These are phyloP conservation scores for Takifugu flavidus DNA, from an alignment of 2,113 vertebrate species.

Conservation along the genomic window DNA sequence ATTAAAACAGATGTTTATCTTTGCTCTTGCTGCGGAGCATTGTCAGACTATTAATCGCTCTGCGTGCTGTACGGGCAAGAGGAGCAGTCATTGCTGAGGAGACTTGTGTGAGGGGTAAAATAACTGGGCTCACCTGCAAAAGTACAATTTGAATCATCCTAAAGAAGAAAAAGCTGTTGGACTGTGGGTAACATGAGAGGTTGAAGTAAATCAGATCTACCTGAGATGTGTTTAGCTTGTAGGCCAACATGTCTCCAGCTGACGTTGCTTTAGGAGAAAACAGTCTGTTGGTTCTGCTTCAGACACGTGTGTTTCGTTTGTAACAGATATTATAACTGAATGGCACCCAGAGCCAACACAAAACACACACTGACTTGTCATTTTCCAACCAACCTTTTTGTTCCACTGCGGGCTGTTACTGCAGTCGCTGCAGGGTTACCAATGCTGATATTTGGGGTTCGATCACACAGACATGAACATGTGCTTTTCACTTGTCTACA, in stretches of 20 bases:
- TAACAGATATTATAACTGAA: constrained; percentile 41
- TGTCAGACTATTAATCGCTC: too few relatives aligned
- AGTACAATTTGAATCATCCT: too few relatives aligned
- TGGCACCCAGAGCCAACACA: constrained; percentile 39
- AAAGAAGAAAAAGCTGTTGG: too few relatives aligned
- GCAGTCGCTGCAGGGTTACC: constrained; percentile 29
- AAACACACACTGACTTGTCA: constrained; percentile 39
- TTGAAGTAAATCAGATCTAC: background rate
- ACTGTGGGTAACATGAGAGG: too few relatives aligned
- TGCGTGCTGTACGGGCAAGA: too few relatives aligned
- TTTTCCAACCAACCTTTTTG: constrained; percentile 15
- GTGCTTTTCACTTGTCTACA: background rate
- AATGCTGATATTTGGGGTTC: constrained; percentile 23
- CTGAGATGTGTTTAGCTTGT: constrained; percentile 7
- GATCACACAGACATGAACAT: constrained; percentile 11
- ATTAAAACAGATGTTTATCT: background rate
- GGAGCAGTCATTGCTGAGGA: too few relatives aligned
- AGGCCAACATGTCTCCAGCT: constrained; percentile 1
- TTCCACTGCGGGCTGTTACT: constrained; percentile 42
- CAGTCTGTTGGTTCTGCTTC: constrained; percentile 2
- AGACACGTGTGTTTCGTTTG: constrained; percentile 19
- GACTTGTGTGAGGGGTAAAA: too few relatives aligned
- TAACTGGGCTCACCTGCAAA: too few relatives aligned
- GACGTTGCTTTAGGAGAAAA: constrained; percentile 11
- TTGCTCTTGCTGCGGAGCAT: background rate